Percentiles rank a stretch among this genome's conserved stretches.
Evolutionary conservation across 1,140 invertebrate species (phyloP).

Genomic region (Drosophila punjabiensis): DNA sequence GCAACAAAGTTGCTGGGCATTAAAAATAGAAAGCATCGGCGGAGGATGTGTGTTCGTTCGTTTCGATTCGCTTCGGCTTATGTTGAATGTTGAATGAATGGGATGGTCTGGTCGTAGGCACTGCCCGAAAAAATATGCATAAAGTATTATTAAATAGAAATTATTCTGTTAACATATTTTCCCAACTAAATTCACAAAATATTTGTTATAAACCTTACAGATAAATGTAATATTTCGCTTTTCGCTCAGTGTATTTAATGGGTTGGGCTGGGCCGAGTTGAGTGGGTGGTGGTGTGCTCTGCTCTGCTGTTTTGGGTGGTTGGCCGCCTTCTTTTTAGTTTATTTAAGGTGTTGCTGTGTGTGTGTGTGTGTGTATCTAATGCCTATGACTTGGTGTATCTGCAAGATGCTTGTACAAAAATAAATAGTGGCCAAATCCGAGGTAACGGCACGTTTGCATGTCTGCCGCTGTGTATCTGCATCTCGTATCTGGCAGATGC

Average conservation of each 20-base stretch:
- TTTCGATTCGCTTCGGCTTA: slow-evolving; percentile 32
- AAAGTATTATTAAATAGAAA: background rate
- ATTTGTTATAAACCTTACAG: background rate
- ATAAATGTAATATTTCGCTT: background rate
- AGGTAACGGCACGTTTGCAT: slow-evolving; percentile 69
- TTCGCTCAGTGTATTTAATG: slow-evolving; percentile 21
- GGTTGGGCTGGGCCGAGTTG: slow-evolving; percentile 16
- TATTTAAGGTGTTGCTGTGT: slow-evolving; percentile 46
- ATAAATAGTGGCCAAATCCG: slow-evolving; percentile 64
- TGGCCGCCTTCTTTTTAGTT: slow-evolving; percentile 47
- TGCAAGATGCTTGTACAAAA: slow-evolving; percentile 52
- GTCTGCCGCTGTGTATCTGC: slow-evolving; percentile 34
- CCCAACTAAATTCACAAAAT: background rate
- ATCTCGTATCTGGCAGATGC: slow-evolving; percentile 39
- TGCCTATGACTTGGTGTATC: slow-evolving; percentile 46
- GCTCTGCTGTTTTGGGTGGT: slow-evolving; percentile 24
- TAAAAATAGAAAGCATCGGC: slow-evolving; percentile 44
- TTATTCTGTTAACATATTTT: background rate
- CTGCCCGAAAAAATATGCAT: background rate
- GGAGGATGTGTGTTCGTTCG: slow-evolving; percentile 22
- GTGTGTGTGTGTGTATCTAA: slow-evolving; percentile 40
- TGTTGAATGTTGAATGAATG: slow-evolving; percentile 44
- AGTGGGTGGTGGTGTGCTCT: slow-evolving; percentile 26
- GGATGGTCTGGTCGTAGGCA: slow-evolving; percentile 25
- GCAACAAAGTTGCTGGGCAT: slow-evolving; percentile 44